These are phyloP conservation scores for Platygyra sinensis DNA, from an alignment of 64 coral and sea anemone species.

Conservation along the genomic window DNA sequence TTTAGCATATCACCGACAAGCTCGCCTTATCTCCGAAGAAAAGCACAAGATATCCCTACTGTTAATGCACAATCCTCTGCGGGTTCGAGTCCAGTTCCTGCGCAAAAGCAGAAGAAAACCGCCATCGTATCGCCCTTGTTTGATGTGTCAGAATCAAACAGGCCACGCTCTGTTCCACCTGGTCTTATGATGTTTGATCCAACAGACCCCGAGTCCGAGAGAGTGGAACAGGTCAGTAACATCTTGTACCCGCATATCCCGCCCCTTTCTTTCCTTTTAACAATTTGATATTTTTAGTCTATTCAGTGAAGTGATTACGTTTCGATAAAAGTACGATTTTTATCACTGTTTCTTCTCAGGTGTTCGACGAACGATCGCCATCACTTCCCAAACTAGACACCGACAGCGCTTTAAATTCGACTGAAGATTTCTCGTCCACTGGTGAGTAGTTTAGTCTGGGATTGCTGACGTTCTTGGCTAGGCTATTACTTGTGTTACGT, in stretches of 20 bases:
- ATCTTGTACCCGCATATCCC: no score
- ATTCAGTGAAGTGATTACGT: no score
- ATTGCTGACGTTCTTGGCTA: neutral
- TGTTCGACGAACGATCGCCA: slow-evolving; percentile 11
- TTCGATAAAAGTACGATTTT: no score
- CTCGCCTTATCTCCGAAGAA: slow-evolving; percentile 53
- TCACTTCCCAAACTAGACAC: slow-evolving; percentile 27
- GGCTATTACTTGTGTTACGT: neutral
- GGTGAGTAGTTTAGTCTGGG: slow-evolving; percentile 2
- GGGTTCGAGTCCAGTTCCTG: slow-evolving; percentile 10
- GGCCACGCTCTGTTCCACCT: slow-evolving; percentile 64
- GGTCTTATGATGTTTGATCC: slow-evolving; percentile 76
- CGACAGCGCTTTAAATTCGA: neutral
- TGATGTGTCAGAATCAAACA: slow-evolving; percentile 42
- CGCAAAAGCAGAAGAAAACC: slow-evolving; percentile 74
- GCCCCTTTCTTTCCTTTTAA: no score
- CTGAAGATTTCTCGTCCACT: slow-evolving; percentile 3
- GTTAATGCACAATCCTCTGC: slow-evolving; percentile 13
- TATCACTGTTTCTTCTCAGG: neutral
- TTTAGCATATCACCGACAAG: slow-evolving; percentile 47
- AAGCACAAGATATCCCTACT: slow-evolving; percentile 31
- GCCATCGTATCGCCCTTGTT: slow-evolving; percentile 86
- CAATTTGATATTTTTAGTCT: no score
- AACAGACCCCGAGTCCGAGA: slow-evolving; percentile 85
- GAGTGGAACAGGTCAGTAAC: slow-evolving; percentile 66